Evolutionary conservation across 2,797 vertebrate species (phyloP).

Genomic region (Eremophila alpestris): DNA sequence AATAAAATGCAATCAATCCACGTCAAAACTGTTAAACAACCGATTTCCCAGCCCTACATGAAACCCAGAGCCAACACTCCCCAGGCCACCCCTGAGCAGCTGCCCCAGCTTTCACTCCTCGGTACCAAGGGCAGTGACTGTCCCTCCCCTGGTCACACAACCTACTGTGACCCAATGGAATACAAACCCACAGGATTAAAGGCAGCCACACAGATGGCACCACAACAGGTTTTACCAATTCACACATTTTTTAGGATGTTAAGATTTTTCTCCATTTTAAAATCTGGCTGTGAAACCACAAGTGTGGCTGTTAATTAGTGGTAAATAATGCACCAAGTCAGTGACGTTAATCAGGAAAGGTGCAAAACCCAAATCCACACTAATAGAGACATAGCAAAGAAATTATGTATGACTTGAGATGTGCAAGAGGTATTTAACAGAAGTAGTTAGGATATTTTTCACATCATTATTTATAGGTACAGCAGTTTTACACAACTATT

Average conservation of each 20-base stretch:
- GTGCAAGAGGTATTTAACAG: background rate
- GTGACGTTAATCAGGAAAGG: background rate
- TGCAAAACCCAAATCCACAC: background rate
- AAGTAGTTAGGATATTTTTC: background rate
- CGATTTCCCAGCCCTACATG: accelerated
- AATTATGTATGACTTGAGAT: background rate
- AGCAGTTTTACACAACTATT: background rate
- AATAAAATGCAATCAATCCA: accelerated
- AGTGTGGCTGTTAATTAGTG: background rate
- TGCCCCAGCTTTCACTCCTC: accelerated
- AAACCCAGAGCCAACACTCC: background rate
- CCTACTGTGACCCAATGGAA: background rate
- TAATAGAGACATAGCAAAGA: background rate
- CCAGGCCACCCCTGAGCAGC: background rate
- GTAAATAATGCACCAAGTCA: background rate
- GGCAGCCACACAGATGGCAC: background rate
- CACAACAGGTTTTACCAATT: background rate
- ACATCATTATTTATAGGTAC: background rate
- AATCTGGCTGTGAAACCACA: background rate
- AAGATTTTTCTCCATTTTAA: background rate
- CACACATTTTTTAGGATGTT: background rate
- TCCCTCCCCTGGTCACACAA: background rate
- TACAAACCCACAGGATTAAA: background rate
- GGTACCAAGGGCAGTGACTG: background rate
- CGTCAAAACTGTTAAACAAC: background rate